phyloP scores from a whole-genome alignment of 1,140 invertebrate species.

The Mamestra configurata region DNA sequence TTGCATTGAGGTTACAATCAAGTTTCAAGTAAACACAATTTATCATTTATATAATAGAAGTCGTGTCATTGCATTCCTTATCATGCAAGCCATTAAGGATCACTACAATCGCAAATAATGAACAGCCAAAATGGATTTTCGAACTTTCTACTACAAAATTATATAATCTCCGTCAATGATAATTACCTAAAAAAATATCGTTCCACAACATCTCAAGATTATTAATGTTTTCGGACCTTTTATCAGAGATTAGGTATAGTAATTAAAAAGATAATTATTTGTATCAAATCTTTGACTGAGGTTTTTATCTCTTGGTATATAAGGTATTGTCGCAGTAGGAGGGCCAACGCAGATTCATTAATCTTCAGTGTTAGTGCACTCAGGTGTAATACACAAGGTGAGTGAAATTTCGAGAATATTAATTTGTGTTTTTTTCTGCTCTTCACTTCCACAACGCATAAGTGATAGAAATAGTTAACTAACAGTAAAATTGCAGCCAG shows the following conservation, averaged over 20 bases:
- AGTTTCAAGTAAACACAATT: too few species aligned
- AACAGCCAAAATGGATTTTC: neutral
- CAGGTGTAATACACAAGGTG: conserved; percentile 33
- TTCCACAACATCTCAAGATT: conserved; percentile 3
- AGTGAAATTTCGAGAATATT: neutral
- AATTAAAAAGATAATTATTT: conserved; percentile 52
- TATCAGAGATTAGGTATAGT: conserved; percentile 55
- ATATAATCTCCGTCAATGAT: neutral
- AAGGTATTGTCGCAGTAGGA: conserved; percentile 53
- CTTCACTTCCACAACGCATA: too few species aligned
- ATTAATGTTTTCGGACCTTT: conserved; percentile 48
- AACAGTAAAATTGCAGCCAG: too few species aligned
- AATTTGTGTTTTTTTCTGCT: neutral
- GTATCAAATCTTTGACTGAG: conserved; percentile 43
- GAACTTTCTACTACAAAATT: conserved; percentile 29
- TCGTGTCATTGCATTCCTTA: too few species aligned
- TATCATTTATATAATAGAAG: too few species aligned
- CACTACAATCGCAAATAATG: neutral
- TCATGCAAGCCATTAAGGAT: neutral
- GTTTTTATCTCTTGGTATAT: conserved; percentile 60
- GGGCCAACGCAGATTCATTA: conserved; percentile 34
- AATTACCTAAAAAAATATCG: neutral
- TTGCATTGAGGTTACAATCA: too few species aligned
- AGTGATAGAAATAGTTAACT: too few species aligned
- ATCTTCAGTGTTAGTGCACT: conserved; percentile 4